A percentile compares a stretch with the other conserved stretches of the same genome.
Evolutionary conservation across 1,140 invertebrate species (phyloP).

Genomic region (Pachypsylla venusta): DNA sequence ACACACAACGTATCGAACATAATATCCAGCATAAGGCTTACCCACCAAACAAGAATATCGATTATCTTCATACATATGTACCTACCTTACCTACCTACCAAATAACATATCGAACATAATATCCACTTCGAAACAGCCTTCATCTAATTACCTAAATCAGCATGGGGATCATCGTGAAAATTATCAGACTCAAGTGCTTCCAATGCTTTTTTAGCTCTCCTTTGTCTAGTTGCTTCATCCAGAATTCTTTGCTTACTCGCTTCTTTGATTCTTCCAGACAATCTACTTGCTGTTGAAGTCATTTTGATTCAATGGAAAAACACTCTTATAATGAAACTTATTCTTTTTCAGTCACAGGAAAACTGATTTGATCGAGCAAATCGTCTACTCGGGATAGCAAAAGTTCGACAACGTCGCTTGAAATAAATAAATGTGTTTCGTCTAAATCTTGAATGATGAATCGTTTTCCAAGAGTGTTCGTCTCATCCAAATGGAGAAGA

Average conservation of each 20-base stretch:
- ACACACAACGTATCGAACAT: no score
- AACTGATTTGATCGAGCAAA: conserved; percentile 90
- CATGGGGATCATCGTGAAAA: conserved; percentile 95
- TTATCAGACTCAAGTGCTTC: conserved; percentile 95
- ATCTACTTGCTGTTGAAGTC: conserved; percentile 10
- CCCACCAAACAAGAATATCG: no score
- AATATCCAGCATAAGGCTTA: no score
- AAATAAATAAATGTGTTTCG: conserved; percentile 89
- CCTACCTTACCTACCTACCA: no score
- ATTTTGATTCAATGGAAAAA: no score
- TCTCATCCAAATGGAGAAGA: conserved; percentile 91
- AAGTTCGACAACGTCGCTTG: conserved; percentile 75
- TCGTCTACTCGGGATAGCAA: conserved; percentile 85
- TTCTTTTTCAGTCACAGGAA: conserved; percentile 69
- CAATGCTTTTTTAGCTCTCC: conserved; percentile 74
- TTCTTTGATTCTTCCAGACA: not conserved
- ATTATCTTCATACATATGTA: no score
- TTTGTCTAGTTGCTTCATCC: conserved; percentile 70
- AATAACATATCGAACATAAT: no score
- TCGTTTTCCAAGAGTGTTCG: conserved; percentile 73
- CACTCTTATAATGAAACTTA: no score
- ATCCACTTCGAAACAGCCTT: no score
- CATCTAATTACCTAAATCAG: conserved; percentile 59
- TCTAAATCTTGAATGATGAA: conserved; percentile 96
- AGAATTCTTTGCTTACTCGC: conserved; percentile 53